Evolutionary conservation across 2,888 invertebrate species (phyloP), one percentile per base, ranked within the genome.

Genomic region (Sphecodes monilicornis): DNA sequence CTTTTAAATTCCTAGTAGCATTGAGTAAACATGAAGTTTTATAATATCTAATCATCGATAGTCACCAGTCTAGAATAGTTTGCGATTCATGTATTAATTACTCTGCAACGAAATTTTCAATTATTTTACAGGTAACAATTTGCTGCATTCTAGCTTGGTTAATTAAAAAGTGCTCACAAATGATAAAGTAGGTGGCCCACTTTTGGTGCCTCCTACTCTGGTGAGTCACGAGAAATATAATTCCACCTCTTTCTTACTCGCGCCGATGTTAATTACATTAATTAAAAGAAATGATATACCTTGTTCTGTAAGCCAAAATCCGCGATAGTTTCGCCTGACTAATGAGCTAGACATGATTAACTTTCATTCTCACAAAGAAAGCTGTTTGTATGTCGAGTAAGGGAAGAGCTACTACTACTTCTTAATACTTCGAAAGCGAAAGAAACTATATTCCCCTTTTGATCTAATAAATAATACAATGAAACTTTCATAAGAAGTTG

Each of bases 211-310:
- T 32, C 41, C 39, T n/a, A 6, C 50, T 50, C 13, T 1, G 39
- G 16, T n/a, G 18, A n/a, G 39, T 77, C 18, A 10, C 29, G 46
- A 66, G 50, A 26, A 64, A 77, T 22, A 32, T 64, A 71, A 77
- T 32, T 79, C 29, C 66, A 41, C 26, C 32, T 64, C 13, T 41
- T 57, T 54, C 41, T 41, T 41, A 26, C 18, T 32, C 22, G 46
- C 22, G 26, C 41, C 78, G 71, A 60, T 71, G 71, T 71, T 77
- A 80, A 80, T 80, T 70, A 77, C 64, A 80, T 77, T 77, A 77
- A 80, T 80, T 80, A 66, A 66, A 71, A 77, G 78, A 41, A 66
- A 66, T 22, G 71, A 41, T 64, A 64, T 18, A 32, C 50, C 41
- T 26, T 36, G 70, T 66, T 54, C 71, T 0, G 18, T 10, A n/a